These are phyloP conservation scores for Enteromius treurensis DNA, from an alignment of 2,797 vertebrate species.

Conservation along the genomic window DNA sequence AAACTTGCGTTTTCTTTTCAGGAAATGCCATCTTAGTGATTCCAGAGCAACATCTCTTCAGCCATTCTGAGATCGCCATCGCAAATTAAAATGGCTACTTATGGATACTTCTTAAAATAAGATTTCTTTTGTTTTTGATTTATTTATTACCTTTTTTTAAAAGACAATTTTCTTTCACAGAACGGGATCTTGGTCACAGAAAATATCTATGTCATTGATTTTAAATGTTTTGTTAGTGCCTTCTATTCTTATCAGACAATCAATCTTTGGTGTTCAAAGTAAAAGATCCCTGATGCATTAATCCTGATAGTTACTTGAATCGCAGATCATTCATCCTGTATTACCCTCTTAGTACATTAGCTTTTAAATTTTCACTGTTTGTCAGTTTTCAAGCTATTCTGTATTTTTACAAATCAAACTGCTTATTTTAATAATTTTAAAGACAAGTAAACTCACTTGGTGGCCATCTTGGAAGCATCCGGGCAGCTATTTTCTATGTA, in stretches of 20 bases:
- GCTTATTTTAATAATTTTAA: not conserved
- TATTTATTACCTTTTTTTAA: not conserved
- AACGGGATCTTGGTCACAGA: not conserved
- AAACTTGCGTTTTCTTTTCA: constrained; percentile 32
- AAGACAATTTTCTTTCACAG: not conserved
- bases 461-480: not conserved
- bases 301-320: constrained; percentile 41
- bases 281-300: not conserved
- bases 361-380: not conserved
- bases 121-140: not conserved
- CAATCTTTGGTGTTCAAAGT: constrained; percentile 12
- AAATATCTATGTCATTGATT: not conserved
- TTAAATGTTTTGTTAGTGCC: constrained; percentile 51
- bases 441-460: constrained; percentile 4
- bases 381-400: not conserved
- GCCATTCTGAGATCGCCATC: not conserved
- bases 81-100: not conserved
- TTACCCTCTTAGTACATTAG: not conserved
- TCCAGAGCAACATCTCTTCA: constrained; percentile 3
- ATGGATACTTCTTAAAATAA: not conserved
- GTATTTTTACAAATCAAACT: not conserved
- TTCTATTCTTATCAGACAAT: constrained; percentile 43
- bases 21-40: not conserved
- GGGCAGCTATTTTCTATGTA: constrained; percentile 28
- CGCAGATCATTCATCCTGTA: not conserved